Conservation (phyloP, 2,888 invertebrate species). For the Belgica antarctica region DNA sequence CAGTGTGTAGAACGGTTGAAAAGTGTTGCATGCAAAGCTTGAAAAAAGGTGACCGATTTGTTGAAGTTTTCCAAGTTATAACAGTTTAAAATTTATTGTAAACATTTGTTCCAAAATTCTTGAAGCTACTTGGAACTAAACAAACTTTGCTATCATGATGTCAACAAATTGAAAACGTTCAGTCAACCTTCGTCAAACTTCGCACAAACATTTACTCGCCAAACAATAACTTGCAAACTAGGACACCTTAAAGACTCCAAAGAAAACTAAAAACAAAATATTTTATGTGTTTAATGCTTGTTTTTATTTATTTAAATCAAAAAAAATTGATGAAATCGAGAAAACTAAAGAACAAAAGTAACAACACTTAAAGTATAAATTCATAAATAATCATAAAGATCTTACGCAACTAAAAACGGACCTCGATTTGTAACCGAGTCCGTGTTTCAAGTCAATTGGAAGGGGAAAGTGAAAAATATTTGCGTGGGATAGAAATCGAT, state of each 20-base stretch:
- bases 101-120: too few species aligned
- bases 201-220: too few species aligned
- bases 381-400: constrained; percentile 6
- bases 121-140: too few species aligned
- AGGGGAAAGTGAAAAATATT: background rate
- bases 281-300: background rate
- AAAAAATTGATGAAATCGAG: constrained; percentile 1
- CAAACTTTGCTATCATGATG: too few species aligned
- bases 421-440: background rate
- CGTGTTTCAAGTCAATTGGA: background rate
- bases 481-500: too few species aligned
- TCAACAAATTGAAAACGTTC: too few species aligned
- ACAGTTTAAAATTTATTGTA: too few species aligned
- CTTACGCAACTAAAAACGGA: background rate
- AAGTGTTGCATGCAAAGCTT: background rate
- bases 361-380: constrained; percentile 7
- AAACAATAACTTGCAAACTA: too few species aligned
- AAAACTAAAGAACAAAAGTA: background rate
- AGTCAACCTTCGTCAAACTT: too few species aligned
- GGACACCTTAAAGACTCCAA: too few species aligned
- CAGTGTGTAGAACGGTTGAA: too few species aligned
- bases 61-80: background rate
- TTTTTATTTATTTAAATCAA: background rate
- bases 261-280: background rate
- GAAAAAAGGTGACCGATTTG: background rate